Evolutionary conservation across 2,888 invertebrate genomes (phyloP).

Genomic region (Meta bourneti): DNA sequence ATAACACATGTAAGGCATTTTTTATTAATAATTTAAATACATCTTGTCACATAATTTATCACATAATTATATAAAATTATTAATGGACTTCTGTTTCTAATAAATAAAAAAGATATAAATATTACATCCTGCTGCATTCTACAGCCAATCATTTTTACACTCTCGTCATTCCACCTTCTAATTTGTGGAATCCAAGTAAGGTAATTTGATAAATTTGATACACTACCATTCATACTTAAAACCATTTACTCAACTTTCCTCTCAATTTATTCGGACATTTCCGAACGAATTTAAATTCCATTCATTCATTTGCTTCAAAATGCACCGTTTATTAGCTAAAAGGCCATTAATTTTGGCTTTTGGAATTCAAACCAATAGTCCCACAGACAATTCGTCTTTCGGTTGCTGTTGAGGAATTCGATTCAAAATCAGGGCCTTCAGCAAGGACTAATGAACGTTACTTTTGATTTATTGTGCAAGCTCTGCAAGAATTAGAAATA

Average conservation of each 20-base stretch:
- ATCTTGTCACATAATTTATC: too few relatives aligned
- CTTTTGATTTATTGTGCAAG: constrained; percentile 25
- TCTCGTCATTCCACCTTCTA: too few relatives aligned
- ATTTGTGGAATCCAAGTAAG: not conserved
- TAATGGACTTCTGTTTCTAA: too few relatives aligned
- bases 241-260: not conserved
- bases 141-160: too few relatives aligned
- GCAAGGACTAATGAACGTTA: constrained; percentile 7
- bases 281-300: constrained; percentile 39
- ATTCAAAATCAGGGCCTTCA: constrained; percentile 23
- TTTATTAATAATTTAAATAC: too few relatives aligned
- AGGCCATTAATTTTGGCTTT: constrained; percentile 32
- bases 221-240: not conserved
- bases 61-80: too few relatives aligned
- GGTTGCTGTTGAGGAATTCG: constrained; percentile 25
- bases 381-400: constrained; percentile 35
- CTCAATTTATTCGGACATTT: constrained; percentile 11
- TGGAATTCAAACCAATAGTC: constrained; percentile 43
- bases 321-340: constrained; percentile 33
- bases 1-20: too few relatives aligned
- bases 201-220: not conserved
- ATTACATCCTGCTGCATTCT: too few relatives aligned
- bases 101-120: too few relatives aligned
- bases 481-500: constrained; percentile 19
- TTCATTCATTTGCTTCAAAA: constrained; percentile 31